A percentile compares a stretch with the other conserved stretches of the same genome.
Conservation (phyloP, 2,113 vertebrate species). For the Oncorhynchus mykiss region DNA sequence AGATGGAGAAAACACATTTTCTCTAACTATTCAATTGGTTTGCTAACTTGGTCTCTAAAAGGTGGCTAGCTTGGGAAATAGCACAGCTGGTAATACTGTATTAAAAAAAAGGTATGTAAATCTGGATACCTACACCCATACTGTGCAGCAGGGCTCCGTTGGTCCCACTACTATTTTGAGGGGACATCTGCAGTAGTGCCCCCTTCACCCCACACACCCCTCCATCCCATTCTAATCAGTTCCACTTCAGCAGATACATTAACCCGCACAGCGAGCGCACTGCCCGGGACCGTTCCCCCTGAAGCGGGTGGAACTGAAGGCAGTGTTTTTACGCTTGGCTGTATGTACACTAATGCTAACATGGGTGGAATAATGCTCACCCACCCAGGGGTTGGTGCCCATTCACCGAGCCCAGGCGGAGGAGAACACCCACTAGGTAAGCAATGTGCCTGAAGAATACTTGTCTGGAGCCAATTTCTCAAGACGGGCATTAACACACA, state of each 20-base stretch:
- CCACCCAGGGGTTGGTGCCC: conserved; percentile 25
- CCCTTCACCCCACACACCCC: conserved; percentile 4
- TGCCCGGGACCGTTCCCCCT: conserved; percentile 8
- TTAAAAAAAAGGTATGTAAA: too few species aligned
- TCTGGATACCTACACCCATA: too few species aligned
- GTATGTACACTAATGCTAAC: conserved; percentile 27
- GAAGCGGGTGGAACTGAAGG: conserved; percentile 15
- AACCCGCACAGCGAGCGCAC: conserved; percentile 16
- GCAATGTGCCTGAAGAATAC: neutral
- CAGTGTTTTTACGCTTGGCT: conserved; percentile 30
- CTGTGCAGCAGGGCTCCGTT: too few species aligned
- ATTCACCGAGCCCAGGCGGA: conserved; percentile 15
- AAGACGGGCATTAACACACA: conserved; percentile 16
- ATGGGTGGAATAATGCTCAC: conserved; percentile 34
- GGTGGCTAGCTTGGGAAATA: too few species aligned
- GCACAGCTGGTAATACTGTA: too few species aligned
- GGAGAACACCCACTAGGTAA: conserved; percentile 21
- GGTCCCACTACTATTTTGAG: too few species aligned
- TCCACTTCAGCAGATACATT: conserved; percentile 38
- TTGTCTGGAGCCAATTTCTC: conserved; percentile 12
- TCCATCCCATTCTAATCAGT: conserved; percentile 35
- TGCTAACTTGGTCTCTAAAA: too few species aligned
- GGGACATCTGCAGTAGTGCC: neutral
- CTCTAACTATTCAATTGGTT: too few species aligned
- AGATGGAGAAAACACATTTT: too few species aligned